phyloP scores from a whole-genome alignment of 1,140 invertebrate species.

The Microplitis mediator region DNA sequence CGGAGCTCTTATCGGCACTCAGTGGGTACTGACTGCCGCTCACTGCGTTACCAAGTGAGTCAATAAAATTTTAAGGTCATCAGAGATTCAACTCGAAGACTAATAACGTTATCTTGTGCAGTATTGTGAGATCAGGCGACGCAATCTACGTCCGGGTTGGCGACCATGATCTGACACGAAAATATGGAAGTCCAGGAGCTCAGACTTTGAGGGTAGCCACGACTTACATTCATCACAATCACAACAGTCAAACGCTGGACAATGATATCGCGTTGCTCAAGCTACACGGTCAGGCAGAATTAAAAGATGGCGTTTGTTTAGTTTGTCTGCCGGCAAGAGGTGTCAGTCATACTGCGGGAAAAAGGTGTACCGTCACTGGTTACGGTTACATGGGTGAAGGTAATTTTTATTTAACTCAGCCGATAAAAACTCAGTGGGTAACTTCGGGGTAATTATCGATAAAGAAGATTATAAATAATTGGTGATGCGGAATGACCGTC shows the following conservation, averaged over 20 bases:
- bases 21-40: conserved; percentile 94
- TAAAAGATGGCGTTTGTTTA: conserved; percentile 82
- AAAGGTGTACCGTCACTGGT: conserved; percentile 89
- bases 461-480: too few species aligned
- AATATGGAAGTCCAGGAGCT: conserved; percentile 85
- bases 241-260: conserved; percentile 93
- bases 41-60: conserved; percentile 94
- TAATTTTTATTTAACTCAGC: conserved; percentile 51
- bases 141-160: conserved; percentile 91
- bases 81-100: neutral
- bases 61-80: neutral
- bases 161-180: conserved; percentile 87
- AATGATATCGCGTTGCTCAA: conserved; percentile 95
- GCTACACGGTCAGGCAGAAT: conserved; percentile 86
- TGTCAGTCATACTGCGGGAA: conserved; percentile 83
- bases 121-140: conserved; percentile 88
- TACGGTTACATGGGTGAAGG: conserved; percentile 95
- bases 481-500: too few species aligned
- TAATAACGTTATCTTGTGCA: conserved; percentile 49
- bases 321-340: conserved; percentile 89
- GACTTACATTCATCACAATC: conserved; percentile 95
- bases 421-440: too few species aligned
- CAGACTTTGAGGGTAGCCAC: conserved; percentile 88
- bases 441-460: too few species aligned
- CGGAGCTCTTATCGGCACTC: conserved; percentile 89